phyloP scores from a whole-genome alignment of 2,888 invertebrate species.

The Catocala nupta region DNA sequence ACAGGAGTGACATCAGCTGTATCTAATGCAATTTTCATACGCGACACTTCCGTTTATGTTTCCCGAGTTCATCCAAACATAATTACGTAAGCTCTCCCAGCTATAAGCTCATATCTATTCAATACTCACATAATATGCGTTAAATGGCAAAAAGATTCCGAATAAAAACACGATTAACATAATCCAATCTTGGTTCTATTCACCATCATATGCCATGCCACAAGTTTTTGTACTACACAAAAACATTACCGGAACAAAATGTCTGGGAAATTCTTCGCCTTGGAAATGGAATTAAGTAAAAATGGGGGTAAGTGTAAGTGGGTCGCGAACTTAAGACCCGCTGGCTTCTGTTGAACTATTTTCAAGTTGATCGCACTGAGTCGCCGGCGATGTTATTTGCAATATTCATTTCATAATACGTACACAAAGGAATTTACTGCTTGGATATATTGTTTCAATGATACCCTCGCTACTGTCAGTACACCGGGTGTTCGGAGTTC shows the following conservation, averaged over 20 bases:
- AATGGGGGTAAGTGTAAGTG: conserved; percentile 26
- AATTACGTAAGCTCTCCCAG: conserved; percentile 10
- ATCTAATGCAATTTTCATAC: too few relatives aligned
- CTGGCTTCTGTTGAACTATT: neutral
- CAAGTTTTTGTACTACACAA: conserved; percentile 7
- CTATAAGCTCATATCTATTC: conserved; percentile 8
- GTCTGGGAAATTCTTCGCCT: conserved; percentile 24
- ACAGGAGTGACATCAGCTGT: too few relatives aligned
- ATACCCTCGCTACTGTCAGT: too few relatives aligned
- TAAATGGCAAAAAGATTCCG: conserved; percentile 13
- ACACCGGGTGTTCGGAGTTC: too few relatives aligned
- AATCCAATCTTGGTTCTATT: conserved; percentile 24
- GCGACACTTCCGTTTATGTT: neutral
- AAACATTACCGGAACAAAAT: conserved; percentile 3
- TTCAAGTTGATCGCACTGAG: too few relatives aligned
- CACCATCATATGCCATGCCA: conserved; percentile 4
- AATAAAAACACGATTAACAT: conserved; percentile 21
- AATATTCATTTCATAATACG: too few relatives aligned
- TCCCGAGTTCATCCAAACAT: neutral
- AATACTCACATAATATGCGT: conserved; percentile 8
- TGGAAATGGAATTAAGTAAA: conserved; percentile 48
- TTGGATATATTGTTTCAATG: too few relatives aligned
- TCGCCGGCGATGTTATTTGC: too few relatives aligned
- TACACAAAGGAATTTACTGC: too few relatives aligned
- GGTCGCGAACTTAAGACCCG: neutral